Percentiles rank a stretch among this genome's conserved stretches.
Conservation (phyloP, 2,797 vertebrate species). For the Liparis tanakae region DNA sequence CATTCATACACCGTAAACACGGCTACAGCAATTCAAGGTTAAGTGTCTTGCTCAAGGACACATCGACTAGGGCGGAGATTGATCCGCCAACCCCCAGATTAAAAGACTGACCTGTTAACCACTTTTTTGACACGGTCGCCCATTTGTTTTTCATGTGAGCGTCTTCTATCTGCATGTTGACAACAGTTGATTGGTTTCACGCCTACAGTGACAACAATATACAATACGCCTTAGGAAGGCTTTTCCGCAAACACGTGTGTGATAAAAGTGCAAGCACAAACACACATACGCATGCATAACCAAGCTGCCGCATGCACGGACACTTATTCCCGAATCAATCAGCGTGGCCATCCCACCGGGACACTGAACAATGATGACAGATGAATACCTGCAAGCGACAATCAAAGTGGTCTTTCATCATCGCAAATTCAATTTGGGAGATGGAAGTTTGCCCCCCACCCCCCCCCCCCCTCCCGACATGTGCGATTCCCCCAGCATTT, state of each 20-base stretch:
- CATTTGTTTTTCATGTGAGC: constrained; percentile 23
- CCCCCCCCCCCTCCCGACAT: not conserved
- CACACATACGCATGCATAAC: not conserved
- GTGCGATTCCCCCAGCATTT: constrained; percentile 14
- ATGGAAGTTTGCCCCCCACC: constrained; percentile 39
- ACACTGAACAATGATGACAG: constrained; percentile 73
- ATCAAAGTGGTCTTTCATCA: constrained; percentile 79
- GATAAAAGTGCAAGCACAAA: not conserved
- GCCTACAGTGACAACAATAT: constrained; percentile 19
- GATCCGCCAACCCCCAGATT: no score
- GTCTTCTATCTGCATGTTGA: constrained; percentile 28
- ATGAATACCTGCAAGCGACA: constrained; percentile 73
- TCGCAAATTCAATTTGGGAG: constrained; percentile 73
- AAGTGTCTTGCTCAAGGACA: no score
- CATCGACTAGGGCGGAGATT: no score
- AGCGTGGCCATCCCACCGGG: constrained; percentile 52
- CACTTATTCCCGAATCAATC: constrained; percentile 60
- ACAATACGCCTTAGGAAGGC: not conserved
- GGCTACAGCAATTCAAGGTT: no score
- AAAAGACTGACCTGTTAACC: no score
- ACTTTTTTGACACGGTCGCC: no score
- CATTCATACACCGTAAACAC: no score
- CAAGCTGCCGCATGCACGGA: constrained; percentile 5
- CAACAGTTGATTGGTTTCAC: constrained; percentile 39
- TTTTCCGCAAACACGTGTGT: constrained; percentile 2